Percentiles rank a stretch among this genome's conserved stretches.
Conservation (phyloP, 2,888 invertebrate species). For the Xanthia icteritia region DNA sequence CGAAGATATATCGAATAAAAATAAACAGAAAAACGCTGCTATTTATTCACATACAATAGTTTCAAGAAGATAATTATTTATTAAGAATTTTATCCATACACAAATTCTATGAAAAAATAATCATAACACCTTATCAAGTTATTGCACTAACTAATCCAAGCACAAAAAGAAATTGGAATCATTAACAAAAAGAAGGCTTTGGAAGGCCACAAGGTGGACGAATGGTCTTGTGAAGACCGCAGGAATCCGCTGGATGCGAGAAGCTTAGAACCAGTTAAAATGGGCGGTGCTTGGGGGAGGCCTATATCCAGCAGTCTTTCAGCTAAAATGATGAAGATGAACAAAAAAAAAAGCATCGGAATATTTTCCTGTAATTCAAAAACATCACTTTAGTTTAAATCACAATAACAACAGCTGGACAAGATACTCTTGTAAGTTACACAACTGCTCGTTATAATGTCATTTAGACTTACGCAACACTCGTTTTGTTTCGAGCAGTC, state of each 20-base stretch:
- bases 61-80: not conserved
- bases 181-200: constrained; percentile 3
- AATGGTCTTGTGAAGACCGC: no score
- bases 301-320: no score
- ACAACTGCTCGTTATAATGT: constrained; percentile 46
- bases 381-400: constrained; percentile 38
- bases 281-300: no score
- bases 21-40: no score
- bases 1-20: not conserved
- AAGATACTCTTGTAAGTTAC: constrained; percentile 5
- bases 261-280: no score
- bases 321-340: no score
- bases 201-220: no score
- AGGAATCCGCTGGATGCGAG: no score
- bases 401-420: constrained; percentile 3
- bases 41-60: not conserved
- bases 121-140: not conserved
- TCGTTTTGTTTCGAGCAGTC: not conserved
- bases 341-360: no score
- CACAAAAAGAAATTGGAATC: not conserved
- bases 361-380: constrained; percentile 26
- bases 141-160: not conserved
- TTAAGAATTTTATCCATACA: no score
- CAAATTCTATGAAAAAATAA: not conserved
- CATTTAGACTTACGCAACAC: constrained; percentile 48